These are phyloP conservation scores for Pardalotus punctatus DNA, from an alignment of 2,113 vertebrate species.

Conservation along the genomic window DNA sequence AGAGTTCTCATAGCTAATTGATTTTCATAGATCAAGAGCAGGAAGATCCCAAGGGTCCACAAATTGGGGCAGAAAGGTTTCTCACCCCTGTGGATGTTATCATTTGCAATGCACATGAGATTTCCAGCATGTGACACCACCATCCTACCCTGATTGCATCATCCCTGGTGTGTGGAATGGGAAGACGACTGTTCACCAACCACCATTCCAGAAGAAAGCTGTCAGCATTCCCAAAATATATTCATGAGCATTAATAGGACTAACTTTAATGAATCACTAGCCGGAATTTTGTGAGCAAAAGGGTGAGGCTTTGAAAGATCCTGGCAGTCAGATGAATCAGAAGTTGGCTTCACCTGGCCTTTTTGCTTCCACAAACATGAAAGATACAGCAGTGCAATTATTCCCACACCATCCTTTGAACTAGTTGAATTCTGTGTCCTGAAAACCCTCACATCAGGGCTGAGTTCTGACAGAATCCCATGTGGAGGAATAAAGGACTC, in stretches of 20 bases:
- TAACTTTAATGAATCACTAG: conserved; percentile 21
- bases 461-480: neutral
- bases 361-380: conserved; percentile 2
- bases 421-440: neutral
- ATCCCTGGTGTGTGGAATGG: neutral
- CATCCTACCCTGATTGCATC: conserved; percentile 15
- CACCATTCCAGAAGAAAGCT: conserved; percentile 1
- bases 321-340: conserved; percentile 24
- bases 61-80: neutral
- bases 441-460: neutral
- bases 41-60: neutral
- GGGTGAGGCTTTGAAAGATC: conserved; percentile 1
- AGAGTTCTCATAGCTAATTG: neutral
- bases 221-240: conserved; percentile 20
- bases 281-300: conserved; percentile 20
- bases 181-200: neutral
- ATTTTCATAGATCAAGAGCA: conserved; percentile 3
- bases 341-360: neutral
- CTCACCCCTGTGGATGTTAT: neutral
- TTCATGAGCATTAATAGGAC: conserved; percentile 20
- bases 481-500: neutral
- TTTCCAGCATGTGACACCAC: neutral
- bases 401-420: neutral
- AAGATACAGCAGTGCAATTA: neutral
- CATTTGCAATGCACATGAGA: conserved; percentile 9